Evolutionary conservation across 2,113 vertebrate species (phyloP), one percentile per base, ranked within the genome.

Genomic region (Callocephalon fimbriatum): DNA sequence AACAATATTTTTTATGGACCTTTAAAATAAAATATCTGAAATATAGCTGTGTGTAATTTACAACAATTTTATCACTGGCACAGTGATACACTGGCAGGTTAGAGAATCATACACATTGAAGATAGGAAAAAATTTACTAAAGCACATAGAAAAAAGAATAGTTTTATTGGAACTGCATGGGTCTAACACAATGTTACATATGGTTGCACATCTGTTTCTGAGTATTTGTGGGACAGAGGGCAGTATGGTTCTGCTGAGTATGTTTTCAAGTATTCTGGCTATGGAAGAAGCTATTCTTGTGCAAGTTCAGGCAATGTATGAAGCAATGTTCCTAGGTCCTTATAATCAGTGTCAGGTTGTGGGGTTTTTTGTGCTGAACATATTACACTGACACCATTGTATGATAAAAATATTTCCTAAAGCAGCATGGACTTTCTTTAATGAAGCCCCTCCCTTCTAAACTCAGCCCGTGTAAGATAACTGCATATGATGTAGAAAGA

Each of bases 351-450:
- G 47, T 90, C 47, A 90, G 63, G 9, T 22, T n/a, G n/a, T n/a
- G n/a, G n/a, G n/a, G n/a, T 83, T 82, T 86, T 83, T 83, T 82
- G 59, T 58, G 2, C 45, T 53, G 25, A 92, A 66, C n/a, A 18
- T 37, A 47, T 40, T 92, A 74, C 63, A 84, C 68, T 67, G 31
- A 93, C 38, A 88, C 26, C 32, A 78, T 61, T 81, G 42, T 90
- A 74, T 22, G 51, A 80, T 45, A 77, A 88, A 93, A 87, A 47
- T 68, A 76, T 71, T 90, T 93, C 77, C 70, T 85, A 95, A 93
- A 81, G n/a, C 19, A 82, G 6, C 44, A 27, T 27, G 86, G 65
- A 72, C 47, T 37, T 37, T 73, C 32, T 83, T 90, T 76, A 88
- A 83, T 32, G n/a, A 85, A 86, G 63, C 22, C 15, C 15, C 9